Base-by-base conservation (phyloP, 2,888 invertebrate species). In the Dorcus hopei region DNA sequence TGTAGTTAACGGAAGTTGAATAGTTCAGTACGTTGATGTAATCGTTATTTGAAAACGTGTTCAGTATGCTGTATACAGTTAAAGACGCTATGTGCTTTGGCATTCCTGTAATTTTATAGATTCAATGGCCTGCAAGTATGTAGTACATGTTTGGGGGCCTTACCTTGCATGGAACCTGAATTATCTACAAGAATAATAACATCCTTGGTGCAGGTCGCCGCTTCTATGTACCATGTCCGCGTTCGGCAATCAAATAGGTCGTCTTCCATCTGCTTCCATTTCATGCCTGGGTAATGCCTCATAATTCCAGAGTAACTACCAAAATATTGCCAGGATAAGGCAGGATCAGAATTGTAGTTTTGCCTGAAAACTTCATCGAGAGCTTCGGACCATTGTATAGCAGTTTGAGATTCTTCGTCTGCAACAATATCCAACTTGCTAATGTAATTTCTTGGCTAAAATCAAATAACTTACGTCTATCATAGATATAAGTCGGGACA, bases 1-100 rank as follows among this genome's bases (percentile, higher is more conserved):
- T 85, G 68, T 90, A 89, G 6, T 83, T 75, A 0, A 90, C 87
- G 0, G 80, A 72, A 23, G 83, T 82, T 67, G 93, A 92, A 70
- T 89, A 92, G 74, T 87, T 87, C 68, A 93, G 87, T 33, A 99
- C 90, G 70, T 97, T 97, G 57, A 99, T 92, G 75, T 91, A 97
- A 78, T 99, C 99, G 77, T 99, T 97, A 75, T 98, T 97, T 6
- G 95, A 96, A 50, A 99, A 86, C 0, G 99, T 98, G 62, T 95
- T 93, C 69, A 99, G 79, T 59, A 99, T 88, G 42, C 91, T 90
- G 58, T 87, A 84, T 19, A 97, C 89, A 1, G 97, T 97, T 71
- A 91, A 88, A 70, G 89, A 87, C 9, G 95, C 96, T 39, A 89
- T 85, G 68, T 87, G 87, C 72, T 86, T 84, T 54, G 75, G 73